Conservation (phyloP, 92 coral and sea anemone species). For the Ricordea florida region DNA sequence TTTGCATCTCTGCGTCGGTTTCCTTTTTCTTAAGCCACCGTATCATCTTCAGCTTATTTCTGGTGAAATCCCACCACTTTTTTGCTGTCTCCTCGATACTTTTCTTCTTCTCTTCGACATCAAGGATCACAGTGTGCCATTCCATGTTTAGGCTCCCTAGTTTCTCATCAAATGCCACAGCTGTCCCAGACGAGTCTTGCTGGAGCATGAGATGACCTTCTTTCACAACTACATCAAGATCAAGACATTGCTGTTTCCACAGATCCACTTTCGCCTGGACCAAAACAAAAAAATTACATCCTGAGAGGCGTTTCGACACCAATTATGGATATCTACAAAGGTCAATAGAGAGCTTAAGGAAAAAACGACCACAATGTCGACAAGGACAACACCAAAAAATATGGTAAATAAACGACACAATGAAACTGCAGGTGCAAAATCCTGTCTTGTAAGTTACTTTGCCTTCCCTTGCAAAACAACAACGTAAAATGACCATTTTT, state of each 20-base stretch:
- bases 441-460: no score
- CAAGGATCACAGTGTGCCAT: slow-evolving; percentile 87
- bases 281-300: no score
- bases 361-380: no score
- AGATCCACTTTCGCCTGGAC: slow-evolving; percentile 78
- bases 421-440: no score
- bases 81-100: slow-evolving; percentile 95
- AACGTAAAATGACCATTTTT: no score
- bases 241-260: slow-evolving; percentile 94
- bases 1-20: slow-evolving; percentile 79
- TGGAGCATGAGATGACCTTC: slow-evolving; percentile 94
- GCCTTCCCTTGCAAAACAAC: no score
- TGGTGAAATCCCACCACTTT: slow-evolving; percentile 99
- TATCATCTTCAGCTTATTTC: slow-evolving; percentile 97
- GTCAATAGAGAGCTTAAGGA: no score
- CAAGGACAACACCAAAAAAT: no score
- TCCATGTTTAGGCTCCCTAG: slow-evolving; percentile 82
- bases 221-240: slow-evolving; percentile 88
- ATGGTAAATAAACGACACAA: no score
- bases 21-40: slow-evolving; percentile 98
- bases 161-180: slow-evolving; percentile 90
- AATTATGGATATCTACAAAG: no score
- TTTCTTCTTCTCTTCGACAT: slow-evolving; percentile 85
- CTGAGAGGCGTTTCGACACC: no score
- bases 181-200: slow-evolving; percentile 84